phyloP scores from a whole-genome alignment of 2,888 invertebrate species.

The Allophyes oxyacanthae region DNA sequence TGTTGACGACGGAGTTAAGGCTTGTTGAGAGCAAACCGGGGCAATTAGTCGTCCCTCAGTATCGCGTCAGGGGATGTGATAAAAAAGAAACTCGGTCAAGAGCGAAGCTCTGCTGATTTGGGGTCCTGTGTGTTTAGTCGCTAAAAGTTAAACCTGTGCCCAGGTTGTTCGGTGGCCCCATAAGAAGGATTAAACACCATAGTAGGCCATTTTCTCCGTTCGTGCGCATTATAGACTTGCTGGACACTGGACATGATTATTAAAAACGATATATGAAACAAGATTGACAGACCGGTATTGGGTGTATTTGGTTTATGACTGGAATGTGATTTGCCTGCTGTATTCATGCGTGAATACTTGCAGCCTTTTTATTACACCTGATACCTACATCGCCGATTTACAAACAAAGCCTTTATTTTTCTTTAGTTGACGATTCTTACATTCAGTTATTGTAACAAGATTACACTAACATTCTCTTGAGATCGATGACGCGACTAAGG shows the following conservation, averaged over 20 bases:
- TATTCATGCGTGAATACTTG: too few species aligned
- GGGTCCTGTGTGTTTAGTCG: constrained; percentile 27
- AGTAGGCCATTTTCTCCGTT: not conserved
- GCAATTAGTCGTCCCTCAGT: constrained; percentile 61
- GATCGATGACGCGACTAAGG: constrained; percentile 17
- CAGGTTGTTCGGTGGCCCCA: constrained; percentile 16
- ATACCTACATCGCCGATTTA: too few species aligned
- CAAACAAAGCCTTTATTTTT: too few species aligned
- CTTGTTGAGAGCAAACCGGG: constrained; percentile 62
- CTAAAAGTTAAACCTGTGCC: constrained; percentile 3
- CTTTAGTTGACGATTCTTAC: too few species aligned
- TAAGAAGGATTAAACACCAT: constrained; percentile 15
- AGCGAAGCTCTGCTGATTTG: constrained; percentile 36
- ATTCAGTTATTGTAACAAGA: constrained; percentile 4
- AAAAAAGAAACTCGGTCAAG: constrained; percentile 51
- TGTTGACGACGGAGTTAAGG: constrained; percentile 60
- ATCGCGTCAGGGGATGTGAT: constrained; percentile 42
- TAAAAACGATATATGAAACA: too few species aligned
- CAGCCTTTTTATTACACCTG: too few species aligned
- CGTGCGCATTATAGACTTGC: not conserved
- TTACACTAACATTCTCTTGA: constrained; percentile 22
- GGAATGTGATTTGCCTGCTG: too few species aligned
- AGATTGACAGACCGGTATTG: too few species aligned
- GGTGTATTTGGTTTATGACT: too few species aligned
- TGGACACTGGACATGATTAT: too few species aligned